Evolutionary conservation across 2,797 vertebrate species (phyloP).

Genomic region (Gallirallus australis): DNA sequence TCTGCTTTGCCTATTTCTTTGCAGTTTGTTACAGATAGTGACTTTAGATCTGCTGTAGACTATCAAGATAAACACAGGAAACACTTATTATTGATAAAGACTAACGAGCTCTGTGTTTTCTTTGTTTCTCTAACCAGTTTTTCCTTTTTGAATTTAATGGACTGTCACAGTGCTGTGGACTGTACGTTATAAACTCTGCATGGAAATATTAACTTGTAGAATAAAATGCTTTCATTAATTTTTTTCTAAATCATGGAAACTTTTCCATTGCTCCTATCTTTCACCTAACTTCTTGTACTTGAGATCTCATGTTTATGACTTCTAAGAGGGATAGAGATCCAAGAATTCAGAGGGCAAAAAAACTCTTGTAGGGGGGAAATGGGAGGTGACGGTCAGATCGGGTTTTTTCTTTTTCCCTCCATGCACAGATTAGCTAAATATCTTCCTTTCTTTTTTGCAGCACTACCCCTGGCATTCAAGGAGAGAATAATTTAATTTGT

Average conservation of each 20-base stretch:
- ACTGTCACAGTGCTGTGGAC: not conserved
- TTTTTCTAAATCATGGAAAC: not conserved
- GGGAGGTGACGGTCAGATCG: not conserved
- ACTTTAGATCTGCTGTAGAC: not conserved
- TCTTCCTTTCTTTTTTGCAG: not conserved
- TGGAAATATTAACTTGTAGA: not conserved
- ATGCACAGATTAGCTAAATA: not conserved
- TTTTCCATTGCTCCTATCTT: not conserved
- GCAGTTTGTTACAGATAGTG: not conserved
- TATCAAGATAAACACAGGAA: not conserved
- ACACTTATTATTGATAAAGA: not conserved
- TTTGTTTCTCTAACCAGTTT: not conserved
- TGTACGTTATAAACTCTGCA: not conserved
- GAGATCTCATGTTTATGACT: not conserved
- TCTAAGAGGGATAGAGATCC: not conserved
- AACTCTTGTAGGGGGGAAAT: not conserved
- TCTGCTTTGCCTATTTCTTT: not conserved
- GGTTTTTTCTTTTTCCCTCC: not conserved
- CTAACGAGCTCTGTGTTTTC: not conserved
- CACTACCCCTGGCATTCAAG: not conserved
- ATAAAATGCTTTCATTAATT: not conserved
- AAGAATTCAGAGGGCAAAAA: not conserved
- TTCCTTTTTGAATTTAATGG: not conserved
- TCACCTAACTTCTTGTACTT: not conserved
- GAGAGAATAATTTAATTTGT: not conserved